Evolutionary conservation across 2,888 invertebrate genomes (phyloP).

Genomic region (Microdon myrmicae): DNA sequence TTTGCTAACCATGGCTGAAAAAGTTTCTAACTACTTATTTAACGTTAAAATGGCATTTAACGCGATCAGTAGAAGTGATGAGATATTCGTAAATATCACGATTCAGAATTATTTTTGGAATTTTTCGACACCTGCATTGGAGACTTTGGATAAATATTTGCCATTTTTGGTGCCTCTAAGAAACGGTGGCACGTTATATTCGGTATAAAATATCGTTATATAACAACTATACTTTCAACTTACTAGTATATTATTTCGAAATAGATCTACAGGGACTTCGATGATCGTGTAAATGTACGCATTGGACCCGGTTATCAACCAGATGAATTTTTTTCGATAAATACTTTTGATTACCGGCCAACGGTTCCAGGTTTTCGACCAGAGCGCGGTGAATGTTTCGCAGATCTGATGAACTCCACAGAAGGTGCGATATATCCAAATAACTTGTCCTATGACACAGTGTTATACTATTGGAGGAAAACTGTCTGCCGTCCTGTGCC

Average conservation of each 20-base stretch:
- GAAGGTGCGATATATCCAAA: conserved; percentile 76
- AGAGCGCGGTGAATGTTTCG: conserved; percentile 68
- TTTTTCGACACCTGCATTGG: conserved; percentile 72
- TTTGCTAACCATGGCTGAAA: conserved; percentile 71
- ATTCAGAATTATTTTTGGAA: conserved; percentile 76
- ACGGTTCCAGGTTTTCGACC: conserved; percentile 70
- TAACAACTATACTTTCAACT: not conserved
- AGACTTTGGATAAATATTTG: conserved; percentile 68
- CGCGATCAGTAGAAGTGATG: conserved; percentile 68
- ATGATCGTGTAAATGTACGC: conserved; percentile 73
- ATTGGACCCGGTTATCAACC: conserved; percentile 72
- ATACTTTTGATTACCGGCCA: conserved; percentile 70
- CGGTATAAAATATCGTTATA: conserved; percentile 1
- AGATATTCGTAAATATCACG: conserved; percentile 69
- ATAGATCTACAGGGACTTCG: conserved; percentile 75
- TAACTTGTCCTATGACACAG: conserved; percentile 70
- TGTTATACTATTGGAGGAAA: conserved; percentile 74
- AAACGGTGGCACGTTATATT: conserved; percentile 61
- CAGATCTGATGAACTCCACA: conserved; percentile 72
- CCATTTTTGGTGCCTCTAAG: conserved; percentile 73
- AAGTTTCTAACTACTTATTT: conserved; percentile 70
- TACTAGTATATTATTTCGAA: conserved; percentile 53
- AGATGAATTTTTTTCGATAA: conserved; percentile 72
- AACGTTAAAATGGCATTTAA: conserved; percentile 69
- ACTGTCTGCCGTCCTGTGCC: conserved; percentile 62